Base-by-base conservation (phyloP, 2,888 invertebrate genomes). In the Acanthopleura granulata region DNA sequence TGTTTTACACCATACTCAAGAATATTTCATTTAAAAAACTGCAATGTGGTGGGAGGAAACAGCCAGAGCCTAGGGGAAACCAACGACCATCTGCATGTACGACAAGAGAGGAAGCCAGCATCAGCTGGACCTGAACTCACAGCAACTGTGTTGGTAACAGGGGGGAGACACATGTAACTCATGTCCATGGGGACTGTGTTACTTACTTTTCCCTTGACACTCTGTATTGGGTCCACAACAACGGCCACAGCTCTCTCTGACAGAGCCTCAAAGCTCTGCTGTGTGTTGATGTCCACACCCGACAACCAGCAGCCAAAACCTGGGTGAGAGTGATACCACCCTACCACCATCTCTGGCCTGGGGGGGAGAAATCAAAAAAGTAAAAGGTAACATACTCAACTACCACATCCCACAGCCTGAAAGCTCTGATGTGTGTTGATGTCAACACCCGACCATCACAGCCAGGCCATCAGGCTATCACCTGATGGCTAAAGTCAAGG, bases 301-400 rank as follows among this genome's bases (percentile, higher is more conserved):
- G 99, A 99, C 79, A 99, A 92, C 99, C 99, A 99, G 91, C 99
- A 99, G 62, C 99, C 99, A 91, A 99, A 99, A 51, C 99, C 99
- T 84, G 99, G 99, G 94, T 99, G 99, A 74, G 98, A 98, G 90
- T 99, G 99, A 90, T 99, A 99, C 94, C 94, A 94, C 81, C 98
- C 99, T 74, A 99, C 99, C 25, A 99, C 99, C 99, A 99, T 99
- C 92, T 99, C 99, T 0, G 99, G 99, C 75, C 99, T 91, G 80
- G 16, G 81, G 40, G 40, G 9, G 4, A 40, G 40, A n/a, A n/a
- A n/a, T n/a, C n/a, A n/a, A n/a, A n/a, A 79, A 74, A 49, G 50
- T 73, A 74, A 61, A 25, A 62, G 25, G 30, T 27, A 25, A 49
- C 57, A 40, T 51, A 51, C n/a, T 3, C 51, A 25, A 72, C n/a